Evolutionary conservation across 2,888 invertebrate genomes (phyloP), one percentile per base, ranked within the genome.

Genomic region (Carterocephalus palaemon): DNA sequence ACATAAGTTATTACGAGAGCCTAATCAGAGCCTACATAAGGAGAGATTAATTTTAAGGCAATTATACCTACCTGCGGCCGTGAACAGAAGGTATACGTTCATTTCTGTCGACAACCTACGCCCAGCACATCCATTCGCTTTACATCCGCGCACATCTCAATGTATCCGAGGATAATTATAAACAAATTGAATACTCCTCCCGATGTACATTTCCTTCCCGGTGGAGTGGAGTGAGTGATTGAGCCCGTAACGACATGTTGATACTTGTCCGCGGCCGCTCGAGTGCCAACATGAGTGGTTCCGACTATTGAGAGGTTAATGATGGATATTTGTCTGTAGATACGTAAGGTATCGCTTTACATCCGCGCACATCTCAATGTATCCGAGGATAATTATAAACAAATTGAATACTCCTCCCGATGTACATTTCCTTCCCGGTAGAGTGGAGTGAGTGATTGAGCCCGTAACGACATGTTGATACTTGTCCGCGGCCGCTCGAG

Each of bases 141-240:
- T 45, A 56, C 13, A 54, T 60, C 60, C 7, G 3, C 41, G 52
- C 13, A 13, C 28, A 43, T 48, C 60, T 61, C 66, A 59, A 59
- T 61, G 62, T 63, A 79, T 80, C 75, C 70, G 69, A 75, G 67
- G 79, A 80, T 81, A 81, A 81, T 81, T 80, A 80, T 78, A 43
- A 43, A 43, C 36, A 43, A 43, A 43, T 36, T 43, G 43, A 43
- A 43, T 31, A 22, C 28, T 38, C 26, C 24, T 38, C 26, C 24
- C 41, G 29, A 29, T 34, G 42, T 20, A 29, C 42, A 33, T 5
- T 43, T 43, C 37, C 43, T 43, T 43, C 42, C 24, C 8, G 34
- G 26, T 33, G 8, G 29, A 43, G 43, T 43, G 43, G 43, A 17
- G 23, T 19, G 43, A 43, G 36, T 43, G 43, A 43, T 43, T 43